phyloP scores from a whole-genome alignment of 2,113 vertebrate species.

The Falco punctatus region DNA sequence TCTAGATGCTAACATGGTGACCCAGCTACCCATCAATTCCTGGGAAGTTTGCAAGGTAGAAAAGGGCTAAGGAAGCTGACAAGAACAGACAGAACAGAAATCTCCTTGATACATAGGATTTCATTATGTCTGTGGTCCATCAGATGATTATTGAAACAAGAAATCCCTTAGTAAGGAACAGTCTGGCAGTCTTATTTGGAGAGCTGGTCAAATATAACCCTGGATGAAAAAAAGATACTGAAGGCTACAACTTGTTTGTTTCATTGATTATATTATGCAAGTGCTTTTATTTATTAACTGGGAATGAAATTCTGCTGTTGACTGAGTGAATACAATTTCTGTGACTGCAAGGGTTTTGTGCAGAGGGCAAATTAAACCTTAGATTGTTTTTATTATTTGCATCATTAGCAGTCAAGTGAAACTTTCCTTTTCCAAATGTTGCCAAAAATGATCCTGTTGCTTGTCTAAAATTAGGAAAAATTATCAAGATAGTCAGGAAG shows the following conservation, averaged over 20 bases:
- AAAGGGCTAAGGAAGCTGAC: background rate
- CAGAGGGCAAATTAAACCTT: background rate
- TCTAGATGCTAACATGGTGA: background rate
- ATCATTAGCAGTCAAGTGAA: background rate
- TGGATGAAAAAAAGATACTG: background rate
- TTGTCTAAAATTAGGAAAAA: background rate
- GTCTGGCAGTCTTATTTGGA: background rate
- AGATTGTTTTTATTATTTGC: background rate
- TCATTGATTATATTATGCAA: background rate
- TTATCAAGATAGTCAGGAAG: background rate
- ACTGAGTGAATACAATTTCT: background rate
- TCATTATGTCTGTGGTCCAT: background rate
- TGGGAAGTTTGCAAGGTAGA: background rate
- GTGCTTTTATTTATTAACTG: conserved; percentile 15
- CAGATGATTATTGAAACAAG: background rate
- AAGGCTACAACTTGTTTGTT: background rate
- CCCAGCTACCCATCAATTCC: background rate
- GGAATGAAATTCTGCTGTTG: background rate
- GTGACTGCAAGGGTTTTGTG: background rate
- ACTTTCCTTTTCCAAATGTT: background rate
- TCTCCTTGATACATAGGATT: background rate
- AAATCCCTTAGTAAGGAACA: background rate
- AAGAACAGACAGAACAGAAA: background rate
- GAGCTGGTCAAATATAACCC: background rate
- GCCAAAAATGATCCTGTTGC: background rate